A percentile compares a stretch with the other conserved stretches of the same genome.
Conservation (phyloP, 2,113 vertebrate genomes). For the Camelus bactrianus region DNA sequence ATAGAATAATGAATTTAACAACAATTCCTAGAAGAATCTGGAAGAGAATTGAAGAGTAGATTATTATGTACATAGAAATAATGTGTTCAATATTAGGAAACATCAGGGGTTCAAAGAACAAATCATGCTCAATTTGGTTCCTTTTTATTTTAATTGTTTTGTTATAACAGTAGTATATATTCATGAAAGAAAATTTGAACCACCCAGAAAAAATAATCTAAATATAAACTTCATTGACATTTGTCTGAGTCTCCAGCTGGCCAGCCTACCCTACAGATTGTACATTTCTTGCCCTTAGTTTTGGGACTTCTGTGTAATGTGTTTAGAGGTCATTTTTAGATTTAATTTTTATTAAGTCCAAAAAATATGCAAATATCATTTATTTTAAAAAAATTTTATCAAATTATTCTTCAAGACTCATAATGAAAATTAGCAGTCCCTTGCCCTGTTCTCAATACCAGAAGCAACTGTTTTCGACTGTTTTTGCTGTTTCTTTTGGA, state of each 20-base stretch:
- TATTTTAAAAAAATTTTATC: background rate
- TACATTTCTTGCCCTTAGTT: background rate
- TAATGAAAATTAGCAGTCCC: background rate
- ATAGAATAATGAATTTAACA: background rate
- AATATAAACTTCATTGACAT: background rate
- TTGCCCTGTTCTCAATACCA: background rate
- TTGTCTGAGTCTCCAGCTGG: background rate
- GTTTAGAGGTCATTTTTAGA: background rate
- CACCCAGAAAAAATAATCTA: background rate
- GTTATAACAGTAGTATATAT: background rate
- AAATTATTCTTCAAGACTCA: background rate
- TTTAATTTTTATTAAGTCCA: background rate
- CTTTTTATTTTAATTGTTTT: background rate
- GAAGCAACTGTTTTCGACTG: background rate
- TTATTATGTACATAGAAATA: conserved; percentile 3
- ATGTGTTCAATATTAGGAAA: background rate
- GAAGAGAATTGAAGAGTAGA: background rate
- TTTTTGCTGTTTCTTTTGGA: background rate
- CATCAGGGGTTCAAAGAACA: background rate
- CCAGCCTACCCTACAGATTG: background rate
- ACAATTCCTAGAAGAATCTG: conserved; percentile 35
- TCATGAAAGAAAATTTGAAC: conserved; percentile 8
- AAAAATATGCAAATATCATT: background rate
- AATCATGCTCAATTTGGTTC: background rate
- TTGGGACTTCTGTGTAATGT: background rate